These are phyloP conservation scores for Pampus argenteus DNA, from an alignment of 2,797 vertebrate genomes.

Conservation along the genomic window DNA sequence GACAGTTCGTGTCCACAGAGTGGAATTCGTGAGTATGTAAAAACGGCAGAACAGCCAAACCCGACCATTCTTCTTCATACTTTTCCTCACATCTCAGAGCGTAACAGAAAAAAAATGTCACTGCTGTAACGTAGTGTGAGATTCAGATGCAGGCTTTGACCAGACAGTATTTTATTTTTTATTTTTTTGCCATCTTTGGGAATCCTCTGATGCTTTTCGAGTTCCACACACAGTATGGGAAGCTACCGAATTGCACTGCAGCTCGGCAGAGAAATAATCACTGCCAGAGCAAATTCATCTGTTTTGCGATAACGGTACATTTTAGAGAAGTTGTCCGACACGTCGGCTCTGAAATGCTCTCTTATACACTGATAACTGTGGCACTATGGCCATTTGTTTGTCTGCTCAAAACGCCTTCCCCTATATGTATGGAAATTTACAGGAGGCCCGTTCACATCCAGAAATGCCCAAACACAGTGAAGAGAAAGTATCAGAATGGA, in stretches of 20 bases:
- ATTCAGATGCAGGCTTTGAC: constrained; percentile 61
- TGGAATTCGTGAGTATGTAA: constrained; percentile 1
- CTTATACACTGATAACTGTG: constrained; percentile 56
- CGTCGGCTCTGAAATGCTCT: constrained; percentile 64
- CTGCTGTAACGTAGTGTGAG: constrained; percentile 60
- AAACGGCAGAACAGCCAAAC: constrained; percentile 37
- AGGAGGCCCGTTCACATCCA: constrained; percentile 4
- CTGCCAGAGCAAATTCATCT: constrained; percentile 78
- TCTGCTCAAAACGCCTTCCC: constrained; percentile 30
- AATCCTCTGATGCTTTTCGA: constrained; percentile 59
- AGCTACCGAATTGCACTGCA: constrained; percentile 67
- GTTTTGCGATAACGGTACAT: constrained; percentile 74
- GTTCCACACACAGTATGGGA: constrained; percentile 57
- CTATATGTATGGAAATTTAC: constrained; percentile 70
- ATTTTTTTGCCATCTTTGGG: constrained; percentile 47
- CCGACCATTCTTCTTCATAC: constrained; percentile 15
- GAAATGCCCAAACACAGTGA: constrained; percentile 18
- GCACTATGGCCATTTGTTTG: constrained; percentile 50
- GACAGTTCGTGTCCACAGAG: not conserved
- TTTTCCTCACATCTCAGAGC: constrained; percentile 48
- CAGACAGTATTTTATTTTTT: constrained; percentile 41
- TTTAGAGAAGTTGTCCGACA: constrained; percentile 77
- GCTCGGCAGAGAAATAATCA: constrained; percentile 69
- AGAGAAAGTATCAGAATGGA: not conserved
- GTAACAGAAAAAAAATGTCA: constrained; percentile 55